A percentile compares a stretch with the other conserved stretches of the same genome.
Evolutionary conservation across 2,888 invertebrate species (phyloP).

Genomic region (Phyllotreta cruciferae): DNA sequence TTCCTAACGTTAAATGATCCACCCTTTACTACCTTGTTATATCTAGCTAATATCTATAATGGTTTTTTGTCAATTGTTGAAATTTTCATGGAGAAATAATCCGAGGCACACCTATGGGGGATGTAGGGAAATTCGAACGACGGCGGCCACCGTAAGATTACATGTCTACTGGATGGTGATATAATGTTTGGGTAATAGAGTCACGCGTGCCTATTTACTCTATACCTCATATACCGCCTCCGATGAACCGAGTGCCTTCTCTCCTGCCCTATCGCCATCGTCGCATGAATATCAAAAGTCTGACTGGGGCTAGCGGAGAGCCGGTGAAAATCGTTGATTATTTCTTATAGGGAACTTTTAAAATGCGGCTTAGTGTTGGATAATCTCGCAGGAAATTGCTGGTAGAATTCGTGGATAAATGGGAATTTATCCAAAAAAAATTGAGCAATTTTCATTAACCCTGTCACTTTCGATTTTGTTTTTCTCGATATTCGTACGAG

Average conservation of each 20-base stretch:
- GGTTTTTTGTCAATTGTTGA: no score
- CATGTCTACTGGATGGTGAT: slow-evolving; percentile 59
- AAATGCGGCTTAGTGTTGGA: slow-evolving; percentile 1
- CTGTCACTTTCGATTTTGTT: no score
- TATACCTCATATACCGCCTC: slow-evolving; percentile 28
- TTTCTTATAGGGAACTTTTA: slow-evolving; percentile 11
- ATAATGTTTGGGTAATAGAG: slow-evolving; percentile 58
- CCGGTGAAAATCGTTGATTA: slow-evolving; percentile 14
- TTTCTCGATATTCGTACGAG: no score
- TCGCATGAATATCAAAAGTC: slow-evolving; percentile 6
- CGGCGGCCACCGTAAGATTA: slow-evolving; percentile 56
- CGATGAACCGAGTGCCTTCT: slow-evolving; percentile 21
- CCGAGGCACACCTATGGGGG: slow-evolving; percentile 49
- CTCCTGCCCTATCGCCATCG: slow-evolving; percentile 17
- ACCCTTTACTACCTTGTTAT: no score
- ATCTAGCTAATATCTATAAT: no score
- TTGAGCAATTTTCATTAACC: no score
- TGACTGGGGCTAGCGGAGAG: not conserved
- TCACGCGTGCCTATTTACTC: slow-evolving; percentile 54
- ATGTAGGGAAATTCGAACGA: slow-evolving; percentile 38
- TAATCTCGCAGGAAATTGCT: no score
- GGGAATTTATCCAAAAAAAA: no score
- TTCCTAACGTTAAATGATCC: no score
- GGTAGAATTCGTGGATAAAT: no score
- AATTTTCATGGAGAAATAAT: not conserved